These are phyloP conservation scores for Trachelus tabidus DNA, from an alignment of 2,888 invertebrate species.

Conservation along the genomic window DNA sequence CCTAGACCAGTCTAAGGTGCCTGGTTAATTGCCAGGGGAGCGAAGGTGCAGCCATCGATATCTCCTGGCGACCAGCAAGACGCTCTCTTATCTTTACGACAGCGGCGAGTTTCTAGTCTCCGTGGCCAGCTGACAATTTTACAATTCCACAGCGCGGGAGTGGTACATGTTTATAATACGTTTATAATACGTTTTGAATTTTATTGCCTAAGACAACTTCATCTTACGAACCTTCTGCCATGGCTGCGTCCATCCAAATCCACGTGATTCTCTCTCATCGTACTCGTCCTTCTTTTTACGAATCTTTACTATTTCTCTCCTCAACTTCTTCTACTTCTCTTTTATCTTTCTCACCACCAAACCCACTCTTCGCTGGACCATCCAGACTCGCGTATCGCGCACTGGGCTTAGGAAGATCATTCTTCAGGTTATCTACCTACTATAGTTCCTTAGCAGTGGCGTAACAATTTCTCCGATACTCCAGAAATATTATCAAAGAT, in stretches of 20 bases:
- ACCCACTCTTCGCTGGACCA: not conserved
- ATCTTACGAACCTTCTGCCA: not conserved
- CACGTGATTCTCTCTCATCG: not conserved
- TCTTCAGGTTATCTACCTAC: too few species aligned
- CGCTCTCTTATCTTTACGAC: conserved; percentile 47
- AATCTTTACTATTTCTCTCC: not conserved
- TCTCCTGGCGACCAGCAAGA: conserved; percentile 1
- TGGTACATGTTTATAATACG: conserved; percentile 55
- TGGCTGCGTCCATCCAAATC: not conserved
- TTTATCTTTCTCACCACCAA: not conserved
- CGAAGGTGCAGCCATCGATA: conserved; percentile 24
- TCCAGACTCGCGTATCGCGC: not conserved
- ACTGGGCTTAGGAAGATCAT: not conserved
- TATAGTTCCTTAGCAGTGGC: too few species aligned
- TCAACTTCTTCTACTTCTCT: not conserved
- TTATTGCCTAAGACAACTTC: conserved; percentile 42
- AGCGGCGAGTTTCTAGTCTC: conserved; percentile 36
- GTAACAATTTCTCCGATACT: too few species aligned
- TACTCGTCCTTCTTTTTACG: not conserved
- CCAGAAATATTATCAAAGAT: not conserved
- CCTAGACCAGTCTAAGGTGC: not conserved
- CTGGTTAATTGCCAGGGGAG: conserved; percentile 24
- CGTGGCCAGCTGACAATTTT: conserved; percentile 50
- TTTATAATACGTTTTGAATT: conserved; percentile 52
- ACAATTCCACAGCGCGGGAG: conserved; percentile 50